Evolutionary conservation across 2,888 invertebrate species (phyloP).

Genomic region (Tetramorium bicarinatum): DNA sequence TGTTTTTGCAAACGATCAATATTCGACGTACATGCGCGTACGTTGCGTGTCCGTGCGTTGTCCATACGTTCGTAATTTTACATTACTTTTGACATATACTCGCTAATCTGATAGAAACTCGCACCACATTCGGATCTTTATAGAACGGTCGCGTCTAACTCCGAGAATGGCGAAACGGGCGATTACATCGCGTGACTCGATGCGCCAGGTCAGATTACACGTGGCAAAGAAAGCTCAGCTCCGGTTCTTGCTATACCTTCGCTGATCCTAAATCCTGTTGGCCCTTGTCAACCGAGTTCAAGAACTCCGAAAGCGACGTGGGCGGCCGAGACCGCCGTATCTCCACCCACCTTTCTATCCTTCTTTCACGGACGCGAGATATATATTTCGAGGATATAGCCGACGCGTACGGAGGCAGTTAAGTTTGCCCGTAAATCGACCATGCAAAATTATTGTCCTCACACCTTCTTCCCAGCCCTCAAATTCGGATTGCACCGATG

Average conservation of each 20-base stretch:
- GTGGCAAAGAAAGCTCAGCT: slow-evolving; percentile 45
- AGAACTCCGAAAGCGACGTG: slow-evolving; percentile 72
- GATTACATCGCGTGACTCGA: slow-evolving; percentile 73
- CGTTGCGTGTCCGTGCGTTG: neutral
- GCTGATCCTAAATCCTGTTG: slow-evolving; percentile 71
- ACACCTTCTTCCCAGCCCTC: slow-evolving; percentile 35
- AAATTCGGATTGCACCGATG: slow-evolving; percentile 36
- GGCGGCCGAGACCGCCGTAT: slow-evolving; percentile 68
- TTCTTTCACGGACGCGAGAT: slow-evolving; percentile 1
- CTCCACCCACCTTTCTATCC: slow-evolving; percentile 38
- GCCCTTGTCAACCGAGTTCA: slow-evolving; percentile 72
- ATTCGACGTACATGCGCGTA: neutral
- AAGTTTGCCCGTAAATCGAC: slow-evolving; percentile 66
- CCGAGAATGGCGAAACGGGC: slow-evolving; percentile 52
- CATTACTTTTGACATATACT: neutral
- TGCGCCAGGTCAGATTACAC: slow-evolving; percentile 72
- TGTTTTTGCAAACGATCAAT: slow-evolving; percentile 7
- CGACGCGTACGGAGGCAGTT: slow-evolving; percentile 23
- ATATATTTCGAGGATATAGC: slow-evolving; percentile 49
- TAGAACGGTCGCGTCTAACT: slow-evolving; percentile 47
- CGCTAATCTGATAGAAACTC: slow-evolving; percentile 8
- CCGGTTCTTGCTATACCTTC: slow-evolving; percentile 46
- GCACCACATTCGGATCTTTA: slow-evolving; percentile 14
- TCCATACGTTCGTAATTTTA: neutral
- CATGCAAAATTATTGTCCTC: slow-evolving; percentile 64